Evolutionary conservation across 2,797 vertebrate genomes (phyloP).

Genomic region (Chromis chromis): DNA sequence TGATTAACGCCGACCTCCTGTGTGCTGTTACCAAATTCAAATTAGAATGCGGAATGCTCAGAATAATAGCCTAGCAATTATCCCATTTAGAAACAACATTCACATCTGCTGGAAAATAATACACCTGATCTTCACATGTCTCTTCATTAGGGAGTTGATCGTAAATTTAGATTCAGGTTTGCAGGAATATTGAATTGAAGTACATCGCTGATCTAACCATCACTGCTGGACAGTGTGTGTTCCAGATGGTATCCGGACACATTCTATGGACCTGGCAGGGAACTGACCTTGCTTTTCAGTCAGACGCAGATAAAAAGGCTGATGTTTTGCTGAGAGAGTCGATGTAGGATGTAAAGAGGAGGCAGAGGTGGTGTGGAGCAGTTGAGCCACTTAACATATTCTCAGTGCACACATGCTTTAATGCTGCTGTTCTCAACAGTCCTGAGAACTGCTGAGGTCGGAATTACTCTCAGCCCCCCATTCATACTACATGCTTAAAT

Average conservation of each 20-base stretch:
- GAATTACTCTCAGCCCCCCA: slow-evolving; percentile 42
- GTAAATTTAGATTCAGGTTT: slow-evolving; percentile 2
- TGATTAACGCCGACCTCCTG: slow-evolving; percentile 59
- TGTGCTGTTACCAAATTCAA: slow-evolving; percentile 45
- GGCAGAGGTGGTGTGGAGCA: slow-evolving; percentile 23
- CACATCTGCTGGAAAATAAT: slow-evolving; percentile 32
- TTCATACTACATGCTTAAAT: slow-evolving; percentile 51
- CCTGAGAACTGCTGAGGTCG: slow-evolving; percentile 64
- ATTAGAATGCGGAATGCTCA: slow-evolving; percentile 31
- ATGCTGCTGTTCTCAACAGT: slow-evolving; percentile 63
- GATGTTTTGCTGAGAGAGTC: slow-evolving; percentile 46
- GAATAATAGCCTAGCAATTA: slow-evolving; percentile 30
- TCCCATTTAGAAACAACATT: slow-evolving; percentile 36
- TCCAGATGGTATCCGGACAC: slow-evolving; percentile 52
- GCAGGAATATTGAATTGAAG: slow-evolving; percentile 28
- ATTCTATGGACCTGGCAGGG: slow-evolving; percentile 37
- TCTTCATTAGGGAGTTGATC: neutral
- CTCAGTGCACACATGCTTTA: slow-evolving; percentile 53
- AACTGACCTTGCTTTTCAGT: slow-evolving; percentile 61
- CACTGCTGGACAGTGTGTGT: slow-evolving; percentile 8
- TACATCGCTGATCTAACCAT: slow-evolving; percentile 21
- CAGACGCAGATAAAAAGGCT: slow-evolving; percentile 51
- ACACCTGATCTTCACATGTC: slow-evolving; percentile 53
- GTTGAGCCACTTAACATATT: slow-evolving; percentile 63
- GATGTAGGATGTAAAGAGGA: slow-evolving; percentile 40